Evolutionary conservation across 1,140 invertebrate genomes (phyloP).

Genomic region (Cyclina sinensis): DNA sequence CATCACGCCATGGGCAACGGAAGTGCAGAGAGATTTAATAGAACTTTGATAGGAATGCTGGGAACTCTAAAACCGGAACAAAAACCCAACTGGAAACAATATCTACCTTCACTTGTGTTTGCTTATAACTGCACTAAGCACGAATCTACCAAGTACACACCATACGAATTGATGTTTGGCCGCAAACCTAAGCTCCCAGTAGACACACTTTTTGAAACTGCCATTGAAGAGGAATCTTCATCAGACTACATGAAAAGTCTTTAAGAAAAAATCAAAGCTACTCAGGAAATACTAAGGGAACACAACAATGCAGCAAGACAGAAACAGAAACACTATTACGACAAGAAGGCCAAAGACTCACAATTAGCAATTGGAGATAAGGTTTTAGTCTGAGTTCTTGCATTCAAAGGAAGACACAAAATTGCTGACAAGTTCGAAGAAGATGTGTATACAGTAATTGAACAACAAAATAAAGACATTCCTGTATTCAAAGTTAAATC

Average conservation of each 20-base stretch:
- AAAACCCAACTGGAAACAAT: constrained; percentile 63
- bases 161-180: constrained; percentile 68
- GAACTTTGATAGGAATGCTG: constrained; percentile 64
- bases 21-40: constrained; percentile 47
- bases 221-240: neutral
- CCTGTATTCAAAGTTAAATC: constrained; percentile 51
- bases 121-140: constrained; percentile 70
- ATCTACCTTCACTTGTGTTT: constrained; percentile 60
- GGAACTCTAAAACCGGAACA: constrained; percentile 58
- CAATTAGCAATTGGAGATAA: constrained; percentile 43
- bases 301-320: neutral
- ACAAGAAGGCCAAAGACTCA: constrained; percentile 43
- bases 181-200: constrained; percentile 58
- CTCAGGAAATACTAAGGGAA: constrained; percentile 43
- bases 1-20: constrained; percentile 32
- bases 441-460: constrained; percentile 3
- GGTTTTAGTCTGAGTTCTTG: constrained; percentile 39
- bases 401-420: constrained; percentile 56
- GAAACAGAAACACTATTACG: constrained; percentile 42
- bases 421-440: constrained; percentile 55
- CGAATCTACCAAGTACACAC: constrained; percentile 55
- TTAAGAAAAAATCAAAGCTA: neutral
- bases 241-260: constrained; percentile 54
- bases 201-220: constrained; percentile 51
- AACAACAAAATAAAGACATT: constrained; percentile 28